Conservation (phyloP, 2,797 vertebrate species). For the Potorous gilbertii region DNA sequence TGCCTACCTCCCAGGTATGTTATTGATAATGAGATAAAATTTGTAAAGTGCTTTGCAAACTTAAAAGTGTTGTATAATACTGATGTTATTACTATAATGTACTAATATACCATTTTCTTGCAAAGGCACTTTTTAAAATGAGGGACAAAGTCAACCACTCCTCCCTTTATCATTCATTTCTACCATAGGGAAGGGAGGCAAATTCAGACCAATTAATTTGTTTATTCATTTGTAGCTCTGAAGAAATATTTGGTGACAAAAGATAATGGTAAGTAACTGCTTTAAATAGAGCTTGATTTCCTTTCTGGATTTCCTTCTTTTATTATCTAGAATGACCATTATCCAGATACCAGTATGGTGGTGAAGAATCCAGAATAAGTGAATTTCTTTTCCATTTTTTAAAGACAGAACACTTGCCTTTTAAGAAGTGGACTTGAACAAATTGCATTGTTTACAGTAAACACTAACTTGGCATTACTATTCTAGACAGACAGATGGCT, state of each 20-base stretch:
- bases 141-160: background rate
- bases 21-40: background rate
- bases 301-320: background rate
- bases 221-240: background rate
- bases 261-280: background rate
- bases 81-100: background rate
- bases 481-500: conserved; percentile 78
- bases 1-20: background rate
- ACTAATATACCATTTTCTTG: background rate
- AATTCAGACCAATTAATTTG: background rate
- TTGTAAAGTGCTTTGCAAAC: background rate
- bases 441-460: conserved; percentile 73
- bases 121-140: background rate
- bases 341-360: background rate
- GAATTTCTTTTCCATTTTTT: background rate
- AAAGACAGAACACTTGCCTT: background rate
- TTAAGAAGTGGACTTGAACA: conserved; percentile 52
- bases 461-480: conserved; percentile 75
- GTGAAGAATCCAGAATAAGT: background rate
- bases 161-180: background rate
- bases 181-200: background rate
- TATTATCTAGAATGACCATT: background rate
- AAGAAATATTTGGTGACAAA: background rate
- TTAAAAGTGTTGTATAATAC: background rate
- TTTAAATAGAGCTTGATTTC: background rate